These are phyloP conservation scores for Parascotia fuliginaria DNA, from an alignment of 2,888 invertebrate genomes.

Conservation along the genomic window DNA sequence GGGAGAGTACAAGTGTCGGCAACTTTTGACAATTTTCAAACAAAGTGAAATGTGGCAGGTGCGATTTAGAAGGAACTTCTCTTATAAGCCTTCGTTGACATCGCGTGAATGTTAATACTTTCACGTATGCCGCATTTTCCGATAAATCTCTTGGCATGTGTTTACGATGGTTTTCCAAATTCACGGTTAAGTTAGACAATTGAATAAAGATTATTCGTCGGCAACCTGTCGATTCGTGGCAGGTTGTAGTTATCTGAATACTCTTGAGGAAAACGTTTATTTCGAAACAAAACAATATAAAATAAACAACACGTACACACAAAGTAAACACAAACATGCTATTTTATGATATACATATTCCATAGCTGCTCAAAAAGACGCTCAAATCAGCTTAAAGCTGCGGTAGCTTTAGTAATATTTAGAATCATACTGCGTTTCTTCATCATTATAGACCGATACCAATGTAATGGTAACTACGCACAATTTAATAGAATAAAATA, in stretches of 20 bases:
- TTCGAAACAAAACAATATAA: no score
- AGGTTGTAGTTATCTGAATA: not conserved
- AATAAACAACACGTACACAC: no score
- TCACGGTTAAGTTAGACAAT: constrained; percentile 11
- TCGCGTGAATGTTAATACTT: constrained; percentile 53
- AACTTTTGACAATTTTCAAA: constrained; percentile 53
- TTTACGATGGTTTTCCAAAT: constrained; percentile 11
- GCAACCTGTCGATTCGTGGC: not conserved
- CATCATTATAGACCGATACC: no score
- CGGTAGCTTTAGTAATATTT: no score
- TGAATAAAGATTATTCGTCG: constrained; percentile 5
- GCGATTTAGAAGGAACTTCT: constrained; percentile 49
- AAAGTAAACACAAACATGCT: no score
- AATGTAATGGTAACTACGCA: no score
- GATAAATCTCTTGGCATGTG: constrained; percentile 40
- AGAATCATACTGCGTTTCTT: no score
- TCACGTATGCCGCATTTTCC: constrained; percentile 29
- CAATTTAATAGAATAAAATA: no score
- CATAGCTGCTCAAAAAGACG: no score
- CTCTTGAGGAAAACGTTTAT: no score
- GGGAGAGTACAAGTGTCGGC: constrained; percentile 41
- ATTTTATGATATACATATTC: no score
- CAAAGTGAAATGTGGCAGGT: constrained; percentile 54
- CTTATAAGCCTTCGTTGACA: constrained; percentile 42
- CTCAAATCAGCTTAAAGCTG: no score